Conservation (phyloP, 1,140 invertebrate genomes). For the Drosophila prosaltans region DNA sequence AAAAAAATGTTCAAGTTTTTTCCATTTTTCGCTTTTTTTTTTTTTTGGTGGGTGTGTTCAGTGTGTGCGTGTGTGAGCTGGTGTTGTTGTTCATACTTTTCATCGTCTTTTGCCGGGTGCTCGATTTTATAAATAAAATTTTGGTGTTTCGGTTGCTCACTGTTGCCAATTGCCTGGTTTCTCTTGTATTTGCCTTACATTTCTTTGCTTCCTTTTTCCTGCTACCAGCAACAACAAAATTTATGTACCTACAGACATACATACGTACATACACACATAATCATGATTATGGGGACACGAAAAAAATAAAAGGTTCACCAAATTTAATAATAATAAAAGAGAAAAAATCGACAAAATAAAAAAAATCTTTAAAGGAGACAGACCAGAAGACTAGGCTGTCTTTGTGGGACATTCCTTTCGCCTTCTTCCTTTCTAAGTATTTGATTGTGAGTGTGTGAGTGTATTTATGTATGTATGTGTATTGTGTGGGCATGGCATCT, state of each 20-base stretch:
- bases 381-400: conserved; percentile 10
- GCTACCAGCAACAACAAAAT: conserved; percentile 23
- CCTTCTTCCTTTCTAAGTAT: background rate
- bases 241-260: conserved; percentile 22
- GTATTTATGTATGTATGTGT: conserved; percentile 29
- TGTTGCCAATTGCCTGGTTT: conserved; percentile 76
- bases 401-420: background rate
- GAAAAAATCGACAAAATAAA: conserved; percentile 28
- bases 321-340: conserved; percentile 23
- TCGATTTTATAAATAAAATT: conserved; percentile 81
- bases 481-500: conserved; percentile 25
- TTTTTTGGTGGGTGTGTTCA: conserved; percentile 39
- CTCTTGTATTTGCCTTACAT: conserved; percentile 44
- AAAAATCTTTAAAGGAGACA: conserved; percentile 14
- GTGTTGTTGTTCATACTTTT: conserved; percentile 22
- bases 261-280: conserved; percentile 18
- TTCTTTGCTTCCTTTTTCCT: conserved; percentile 56
- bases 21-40: conserved; percentile 22
- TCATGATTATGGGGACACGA: conserved; percentile 16
- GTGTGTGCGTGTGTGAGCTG: conserved; percentile 19
- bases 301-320: conserved; percentile 14
- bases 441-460: background rate
- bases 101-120: conserved; percentile 64
- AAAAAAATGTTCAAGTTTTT: conserved; percentile 23
- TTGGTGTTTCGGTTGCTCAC: conserved; percentile 29